Percentiles rank a stretch among this genome's conserved stretches.
phyloP scores from a whole-genome alignment of 2,888 invertebrate species.

The Emmelina monodactyla region DNA sequence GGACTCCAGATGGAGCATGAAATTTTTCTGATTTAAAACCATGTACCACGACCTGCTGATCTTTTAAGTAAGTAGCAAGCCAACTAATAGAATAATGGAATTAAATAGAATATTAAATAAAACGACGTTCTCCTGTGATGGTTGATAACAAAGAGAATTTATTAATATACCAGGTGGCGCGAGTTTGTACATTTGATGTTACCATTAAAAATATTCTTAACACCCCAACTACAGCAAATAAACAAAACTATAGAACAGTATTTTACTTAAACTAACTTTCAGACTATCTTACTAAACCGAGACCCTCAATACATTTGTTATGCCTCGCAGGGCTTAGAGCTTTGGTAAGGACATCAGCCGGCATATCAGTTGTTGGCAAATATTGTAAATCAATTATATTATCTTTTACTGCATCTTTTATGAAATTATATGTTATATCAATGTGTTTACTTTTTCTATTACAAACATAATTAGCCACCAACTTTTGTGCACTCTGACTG shows the following conservation, averaged over 20 bases:
- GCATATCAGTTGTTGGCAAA: slow-evolving; percentile 13
- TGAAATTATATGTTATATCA: slow-evolving; percentile 12
- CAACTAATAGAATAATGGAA: no score
- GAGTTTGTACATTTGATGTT: background rate
- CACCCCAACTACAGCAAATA: background rate
- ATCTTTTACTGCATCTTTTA: slow-evolving; percentile 7
- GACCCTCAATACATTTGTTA: slow-evolving; percentile 3
- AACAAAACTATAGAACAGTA: background rate
- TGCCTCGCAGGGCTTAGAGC: slow-evolving; percentile 11
- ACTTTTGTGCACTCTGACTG: slow-evolving; percentile 12
- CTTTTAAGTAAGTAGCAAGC: no score
- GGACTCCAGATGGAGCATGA: no score
- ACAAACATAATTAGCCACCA: slow-evolving; percentile 7
- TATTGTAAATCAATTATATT: slow-evolving; percentile 9
- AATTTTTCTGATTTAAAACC: no score
- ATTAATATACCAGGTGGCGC: no score
- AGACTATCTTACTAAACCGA: background rate
- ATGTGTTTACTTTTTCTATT: slow-evolving; percentile 11
- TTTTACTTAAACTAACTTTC: background rate
- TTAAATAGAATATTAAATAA: no score
- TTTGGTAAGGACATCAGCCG: slow-evolving; percentile 16
- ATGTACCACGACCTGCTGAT: no score
- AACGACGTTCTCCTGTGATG: no score
- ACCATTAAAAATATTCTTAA: background rate
- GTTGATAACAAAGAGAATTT: no score